Conservation (phyloP, 2,797 vertebrate species). For the Myotis vivesi region DNA sequence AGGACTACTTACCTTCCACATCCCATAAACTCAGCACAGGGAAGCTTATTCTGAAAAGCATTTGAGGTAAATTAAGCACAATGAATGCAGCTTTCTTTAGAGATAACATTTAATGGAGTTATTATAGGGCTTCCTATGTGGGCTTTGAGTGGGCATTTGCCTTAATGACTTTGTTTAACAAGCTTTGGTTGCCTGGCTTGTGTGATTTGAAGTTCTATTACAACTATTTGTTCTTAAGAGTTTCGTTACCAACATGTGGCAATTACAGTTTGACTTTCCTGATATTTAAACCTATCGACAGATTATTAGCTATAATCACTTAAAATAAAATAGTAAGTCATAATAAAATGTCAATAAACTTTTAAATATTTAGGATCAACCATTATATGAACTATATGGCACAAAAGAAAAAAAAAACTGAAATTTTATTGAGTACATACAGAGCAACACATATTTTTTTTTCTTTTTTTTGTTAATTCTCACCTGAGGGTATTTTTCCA, state of each 20-base stretch:
- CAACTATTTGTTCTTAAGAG: neutral
- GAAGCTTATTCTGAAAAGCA: conserved; percentile 43
- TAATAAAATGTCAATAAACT: neutral
- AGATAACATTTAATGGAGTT: conserved; percentile 51
- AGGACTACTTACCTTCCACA: conserved; percentile 65
- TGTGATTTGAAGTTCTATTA: conserved; percentile 29
- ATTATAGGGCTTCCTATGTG: neutral
- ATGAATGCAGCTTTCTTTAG: conserved; percentile 22
- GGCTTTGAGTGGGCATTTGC: conserved; percentile 48
- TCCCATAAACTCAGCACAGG: conserved; percentile 34
- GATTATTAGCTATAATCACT: neutral
- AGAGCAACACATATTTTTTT: neutral
- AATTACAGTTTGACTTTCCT: neutral
- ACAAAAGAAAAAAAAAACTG: neutral
- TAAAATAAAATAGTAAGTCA: neutral
- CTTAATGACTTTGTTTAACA: conserved; percentile 51
- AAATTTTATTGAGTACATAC: neutral
- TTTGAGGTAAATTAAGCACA: conserved; percentile 62
- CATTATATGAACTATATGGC: neutral
- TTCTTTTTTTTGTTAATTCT: neutral
- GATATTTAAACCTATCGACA: neutral
- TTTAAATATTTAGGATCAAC: neutral
- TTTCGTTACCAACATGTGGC: neutral
- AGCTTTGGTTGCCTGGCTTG: conserved; percentile 49
- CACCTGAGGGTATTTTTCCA: too few relatives aligned